These are phyloP conservation scores for Drosophila villosipedis DNA, from an alignment of 2,888 invertebrate genomes.

Conservation along the genomic window DNA sequence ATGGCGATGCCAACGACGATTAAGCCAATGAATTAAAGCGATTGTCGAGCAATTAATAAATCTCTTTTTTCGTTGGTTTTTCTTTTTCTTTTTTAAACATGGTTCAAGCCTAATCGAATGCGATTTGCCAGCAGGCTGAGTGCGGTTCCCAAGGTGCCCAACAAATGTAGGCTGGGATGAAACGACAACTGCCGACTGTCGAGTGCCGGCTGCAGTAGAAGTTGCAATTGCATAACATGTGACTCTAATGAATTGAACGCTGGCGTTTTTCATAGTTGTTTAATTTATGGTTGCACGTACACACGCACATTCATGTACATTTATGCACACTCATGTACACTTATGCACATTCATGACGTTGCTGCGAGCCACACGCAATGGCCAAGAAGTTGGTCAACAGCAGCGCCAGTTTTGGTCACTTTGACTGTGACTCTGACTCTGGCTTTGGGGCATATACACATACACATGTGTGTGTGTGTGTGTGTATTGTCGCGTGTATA, in stretches of 20 bases:
- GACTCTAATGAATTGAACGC: conserved; percentile 48
- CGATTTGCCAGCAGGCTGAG: conserved; percentile 67
- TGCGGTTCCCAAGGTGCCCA: conserved; percentile 74
- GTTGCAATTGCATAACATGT: conserved; percentile 48
- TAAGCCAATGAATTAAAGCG: conserved; percentile 61
- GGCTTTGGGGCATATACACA: conserved; percentile 21
- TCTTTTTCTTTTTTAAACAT: conserved; percentile 39
- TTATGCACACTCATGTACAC: conserved; percentile 13
- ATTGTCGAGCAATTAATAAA: conserved; percentile 74
- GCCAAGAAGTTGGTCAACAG: conserved; percentile 67
- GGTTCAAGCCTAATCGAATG: conserved; percentile 64
- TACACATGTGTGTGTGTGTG: conserved; percentile 1
- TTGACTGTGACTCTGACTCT: conserved; percentile 54
- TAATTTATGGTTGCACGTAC: conserved; percentile 49
- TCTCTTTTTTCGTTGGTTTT: conserved; percentile 48
- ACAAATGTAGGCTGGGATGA: conserved; percentile 52
- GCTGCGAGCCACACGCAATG: conserved; percentile 54
- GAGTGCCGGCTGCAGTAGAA: conserved; percentile 26
- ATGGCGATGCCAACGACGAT: conserved; percentile 42
- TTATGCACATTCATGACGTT: conserved; percentile 25
- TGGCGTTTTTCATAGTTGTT: conserved; percentile 30
- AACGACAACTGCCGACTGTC: conserved; percentile 49
- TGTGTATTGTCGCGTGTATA: conserved; percentile 74
- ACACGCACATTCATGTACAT: conserved; percentile 29
- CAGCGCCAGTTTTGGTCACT: conserved; percentile 50